A percentile compares a stretch with the other conserved stretches of the same genome.
phyloP scores from a whole-genome alignment of 2,113 vertebrate genomes.

The Kobus ellipsiprymnus region DNA sequence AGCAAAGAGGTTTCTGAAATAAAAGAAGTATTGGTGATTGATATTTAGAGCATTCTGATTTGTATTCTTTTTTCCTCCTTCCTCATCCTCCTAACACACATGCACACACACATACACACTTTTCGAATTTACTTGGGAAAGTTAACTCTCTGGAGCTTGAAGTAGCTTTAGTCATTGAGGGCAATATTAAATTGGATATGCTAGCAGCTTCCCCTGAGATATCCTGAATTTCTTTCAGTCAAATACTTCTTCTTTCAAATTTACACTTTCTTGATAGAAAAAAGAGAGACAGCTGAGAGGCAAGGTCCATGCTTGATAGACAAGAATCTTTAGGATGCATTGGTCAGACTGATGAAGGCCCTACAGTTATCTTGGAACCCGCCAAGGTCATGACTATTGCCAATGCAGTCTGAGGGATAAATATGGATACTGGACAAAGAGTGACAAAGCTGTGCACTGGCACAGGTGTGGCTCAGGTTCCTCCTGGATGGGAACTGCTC shows the following conservation, averaged over 20 bases:
- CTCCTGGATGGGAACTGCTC: neutral
- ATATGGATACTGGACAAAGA: neutral
- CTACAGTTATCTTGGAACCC: neutral
- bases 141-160: conserved; percentile 62
- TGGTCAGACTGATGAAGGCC: neutral
- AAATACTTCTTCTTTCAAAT: conserved; percentile 31
- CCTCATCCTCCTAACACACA: neutral
- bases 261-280: conserved; percentile 24
- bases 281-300: neutral
- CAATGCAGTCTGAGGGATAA: neutral
- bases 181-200: neutral
- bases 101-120: neutral
- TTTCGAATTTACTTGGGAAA: conserved; percentile 60
- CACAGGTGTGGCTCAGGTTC: neutral
- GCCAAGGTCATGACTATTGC: neutral
- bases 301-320: neutral
- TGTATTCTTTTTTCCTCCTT: neutral
- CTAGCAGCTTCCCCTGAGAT: neutral
- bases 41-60: neutral
- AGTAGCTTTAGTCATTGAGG: conserved; percentile 3
- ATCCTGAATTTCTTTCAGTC: neutral
- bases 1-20: neutral
- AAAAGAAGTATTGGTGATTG: conserved; percentile 32
- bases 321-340: neutral
- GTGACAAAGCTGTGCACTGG: neutral